Conservation (phyloP, 2,797 vertebrate species). For the Ceyx erithaca region DNA sequence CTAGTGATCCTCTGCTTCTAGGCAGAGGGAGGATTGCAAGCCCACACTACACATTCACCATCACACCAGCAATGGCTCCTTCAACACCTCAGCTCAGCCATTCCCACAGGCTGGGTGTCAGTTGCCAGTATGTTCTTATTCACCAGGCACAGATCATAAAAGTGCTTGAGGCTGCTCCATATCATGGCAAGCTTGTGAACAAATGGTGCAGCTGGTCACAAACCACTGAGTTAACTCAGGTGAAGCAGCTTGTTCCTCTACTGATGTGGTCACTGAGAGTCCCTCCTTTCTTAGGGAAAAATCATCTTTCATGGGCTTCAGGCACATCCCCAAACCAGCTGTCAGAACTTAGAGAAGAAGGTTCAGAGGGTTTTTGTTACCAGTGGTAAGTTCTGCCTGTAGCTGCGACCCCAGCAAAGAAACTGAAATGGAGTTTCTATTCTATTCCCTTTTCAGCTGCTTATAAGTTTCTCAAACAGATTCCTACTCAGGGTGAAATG, state of each 20-base stretch:
- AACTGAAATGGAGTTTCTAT: neutral
- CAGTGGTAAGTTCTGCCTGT: neutral
- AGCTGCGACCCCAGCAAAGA: neutral
- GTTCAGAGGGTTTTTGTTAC: neutral
- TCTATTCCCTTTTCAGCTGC: conserved; percentile 47
- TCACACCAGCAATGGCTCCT: neutral
- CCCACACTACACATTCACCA: neutral
- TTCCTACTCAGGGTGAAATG: conserved; percentile 64
- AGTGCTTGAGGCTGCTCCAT: rapidly evolving
- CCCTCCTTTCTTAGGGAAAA: neutral
- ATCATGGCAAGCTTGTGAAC: neutral
- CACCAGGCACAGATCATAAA: neutral
- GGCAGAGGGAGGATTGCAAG: neutral
- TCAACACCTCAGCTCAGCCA: neutral
- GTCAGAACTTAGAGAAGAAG: neutral
- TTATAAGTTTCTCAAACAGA: conserved; percentile 38
- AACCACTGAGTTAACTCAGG: neutral
- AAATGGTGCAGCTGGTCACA: neutral
- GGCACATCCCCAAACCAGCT: neutral
- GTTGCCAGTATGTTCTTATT: neutral
- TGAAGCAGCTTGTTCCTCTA: neutral
- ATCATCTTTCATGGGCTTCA: neutral
- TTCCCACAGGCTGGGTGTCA: rapidly evolving
- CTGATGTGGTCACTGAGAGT: neutral
- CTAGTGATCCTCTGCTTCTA: neutral